Conservation (phyloP, 2,797 vertebrate species). For the Notolepis coatsorum region DNA sequence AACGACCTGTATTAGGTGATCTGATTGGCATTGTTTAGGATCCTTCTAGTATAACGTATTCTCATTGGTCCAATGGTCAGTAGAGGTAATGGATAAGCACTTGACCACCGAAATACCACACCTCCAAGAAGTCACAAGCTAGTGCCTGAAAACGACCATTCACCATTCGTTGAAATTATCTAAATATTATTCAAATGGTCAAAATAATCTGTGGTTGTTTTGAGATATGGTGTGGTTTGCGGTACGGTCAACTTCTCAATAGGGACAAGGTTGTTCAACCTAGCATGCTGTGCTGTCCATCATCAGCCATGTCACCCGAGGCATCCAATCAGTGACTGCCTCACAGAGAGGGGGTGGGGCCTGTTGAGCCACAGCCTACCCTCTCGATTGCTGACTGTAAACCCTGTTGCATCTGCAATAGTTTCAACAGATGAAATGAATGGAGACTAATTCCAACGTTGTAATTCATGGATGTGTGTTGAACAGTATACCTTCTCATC, state of each 20-base stretch:
- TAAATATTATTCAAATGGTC: not conserved
- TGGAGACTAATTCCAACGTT: not conserved
- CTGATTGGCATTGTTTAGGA: constrained; percentile 16
- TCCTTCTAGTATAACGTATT: constrained; percentile 32
- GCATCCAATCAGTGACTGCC: constrained; percentile 71
- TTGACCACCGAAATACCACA: constrained; percentile 29
- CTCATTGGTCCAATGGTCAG: constrained; percentile 38
- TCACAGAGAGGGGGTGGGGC: constrained; percentile 43
- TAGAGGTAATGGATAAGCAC: constrained; percentile 43
- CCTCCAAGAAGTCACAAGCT: not conserved
- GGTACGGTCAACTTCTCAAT: constrained; percentile 44
- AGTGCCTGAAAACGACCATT: not conserved
- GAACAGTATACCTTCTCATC: no score
- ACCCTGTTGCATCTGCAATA: constrained; percentile 16
- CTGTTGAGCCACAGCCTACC: constrained; percentile 9
- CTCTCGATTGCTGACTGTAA: constrained; percentile 55
- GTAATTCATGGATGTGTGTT: not conserved
- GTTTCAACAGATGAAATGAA: not conserved
- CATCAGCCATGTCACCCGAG: constrained; percentile 68
- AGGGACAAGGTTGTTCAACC: constrained; percentile 53
- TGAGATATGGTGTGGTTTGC: constrained; percentile 2
- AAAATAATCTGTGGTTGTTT: not conserved
- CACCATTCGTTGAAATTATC: not conserved
- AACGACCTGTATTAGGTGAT: constrained; percentile 16
- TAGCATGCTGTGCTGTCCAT: constrained; percentile 65